Base-by-base conservation (phyloP, 2,888 invertebrate species). In the Cremastinae sp. region DNA sequence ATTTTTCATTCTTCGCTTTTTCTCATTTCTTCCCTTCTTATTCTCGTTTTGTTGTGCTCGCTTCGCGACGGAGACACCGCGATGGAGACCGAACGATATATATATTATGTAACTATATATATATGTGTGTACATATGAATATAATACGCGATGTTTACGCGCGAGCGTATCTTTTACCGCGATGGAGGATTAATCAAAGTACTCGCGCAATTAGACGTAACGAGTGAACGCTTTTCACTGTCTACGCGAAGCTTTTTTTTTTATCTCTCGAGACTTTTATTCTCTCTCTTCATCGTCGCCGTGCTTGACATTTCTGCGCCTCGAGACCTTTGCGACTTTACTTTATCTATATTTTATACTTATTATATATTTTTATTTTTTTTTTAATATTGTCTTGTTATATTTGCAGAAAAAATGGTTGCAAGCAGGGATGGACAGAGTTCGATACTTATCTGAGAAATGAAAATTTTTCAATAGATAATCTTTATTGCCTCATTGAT, bases 181-280 rank as follows among this genome's bases (percentile, higher is more conserved):
- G 62, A 59, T 73, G 53, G 58, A 65, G 74, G 76, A 77, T 77
- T 77, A 74, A 77, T 77, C 76, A 77, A 77, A 74, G 22, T 59
- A 69, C 69, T 56, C 65, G 59, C 53, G 74, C 76, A 77, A 77
- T 77, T 77, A 74, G 76, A 65, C 65, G 65, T 70, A 74, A 74
- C 76, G 74, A 77, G 76, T 66, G 56, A 49, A 54, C 74, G 65
- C 64, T 58, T 71, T 47, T 45, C 12, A 36, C n/a, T 18, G 2
- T 64, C 20, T 51, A 36, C 51, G n/a, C n/a, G n/a, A n/a, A n/a
- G n/a, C n/a, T n/a, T n/a, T n/a, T n/a, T 64, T 38, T 43, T 53
- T 10, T 65, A n/a, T 54, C 49, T 56, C 20, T 56, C 10, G 0
- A 28, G 3, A 9, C n/a, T 58, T 36, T 66, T 38, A 43, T 45